A percentile compares a stretch with the other conserved stretches of the same genome.
Conservation (phyloP, 23 tunicate genomes). For the Phallusia fumigata region DNA sequence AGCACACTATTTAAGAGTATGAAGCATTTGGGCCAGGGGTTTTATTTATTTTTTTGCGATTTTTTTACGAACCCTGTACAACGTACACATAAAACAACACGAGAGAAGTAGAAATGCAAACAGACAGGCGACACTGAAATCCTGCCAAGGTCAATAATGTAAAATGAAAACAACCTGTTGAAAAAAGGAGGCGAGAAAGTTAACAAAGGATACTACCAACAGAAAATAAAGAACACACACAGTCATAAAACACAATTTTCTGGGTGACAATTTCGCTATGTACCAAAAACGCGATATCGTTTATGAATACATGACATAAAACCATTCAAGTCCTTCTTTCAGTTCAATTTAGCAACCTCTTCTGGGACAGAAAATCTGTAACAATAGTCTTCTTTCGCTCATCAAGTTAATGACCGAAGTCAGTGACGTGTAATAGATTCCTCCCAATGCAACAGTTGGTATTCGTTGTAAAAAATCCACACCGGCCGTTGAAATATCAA, state of each 20-base stretch:
- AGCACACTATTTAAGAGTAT: too few species aligned
- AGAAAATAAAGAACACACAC: not conserved
- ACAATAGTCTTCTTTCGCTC: too few species aligned
- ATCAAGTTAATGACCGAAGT: too few species aligned
- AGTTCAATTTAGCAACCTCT: too few species aligned
- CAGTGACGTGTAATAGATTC: too few species aligned
- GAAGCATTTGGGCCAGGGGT: not conserved
- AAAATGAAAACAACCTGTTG: not conserved
- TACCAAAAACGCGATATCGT: not conserved
- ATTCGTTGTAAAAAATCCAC: not conserved
- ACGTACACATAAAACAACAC: not conserved
- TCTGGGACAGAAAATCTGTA: too few species aligned
- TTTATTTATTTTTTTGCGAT: not conserved
- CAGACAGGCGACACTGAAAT: not conserved
- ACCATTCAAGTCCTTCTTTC: too few species aligned
- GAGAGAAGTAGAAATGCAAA: not conserved
- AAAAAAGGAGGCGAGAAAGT: not conserved
- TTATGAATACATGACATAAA: not conserved
- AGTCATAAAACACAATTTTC: conserved; percentile 4
- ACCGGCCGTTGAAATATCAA: not conserved
- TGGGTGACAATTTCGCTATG: not conserved
- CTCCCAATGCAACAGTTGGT: not conserved
- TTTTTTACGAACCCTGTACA: conserved; percentile 10
- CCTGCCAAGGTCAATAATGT: not conserved
- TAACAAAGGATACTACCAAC: not conserved